Base-by-base conservation (phyloP, 2,797 vertebrate genomes). In the Poeciliopsis paucimaculata region DNA sequence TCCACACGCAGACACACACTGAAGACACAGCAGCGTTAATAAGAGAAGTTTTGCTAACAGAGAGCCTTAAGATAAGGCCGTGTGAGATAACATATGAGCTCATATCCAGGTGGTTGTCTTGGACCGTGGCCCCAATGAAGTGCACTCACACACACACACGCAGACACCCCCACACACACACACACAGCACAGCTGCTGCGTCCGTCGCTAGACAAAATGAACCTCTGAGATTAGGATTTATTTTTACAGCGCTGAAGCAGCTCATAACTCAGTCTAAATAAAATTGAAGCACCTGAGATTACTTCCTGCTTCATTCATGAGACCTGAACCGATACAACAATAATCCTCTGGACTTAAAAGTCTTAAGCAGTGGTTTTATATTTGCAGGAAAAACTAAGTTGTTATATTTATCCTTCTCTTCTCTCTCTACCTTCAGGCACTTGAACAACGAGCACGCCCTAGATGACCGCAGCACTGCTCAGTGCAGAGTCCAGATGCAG, bases 401-500 rank as follows among this genome's bases (percentile, higher is more conserved):
- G 47, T 55, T 43, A 53, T 47, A 84, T 79, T 72, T 70, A 77
- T 72, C 64, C 16, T 85, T 20, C 66, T 66, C 64, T 41, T 43
- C 39, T 26, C 3, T 60, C 73, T 51, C 72, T 55, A 49, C 20
- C 62, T 57, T 34, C 85, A 99, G 98, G 95, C 98, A 99, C 96
- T 97, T 99, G 96, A 99, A 99, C 93, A 99, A 96, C 28, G 98
- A 99, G 90, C 98, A 99, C 18, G 98, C 98, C 91, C 96, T 99
- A 86, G 98, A 99, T 23, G 98, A 99, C 96, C 97, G 98, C 90
- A 99, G 98, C 94, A 99, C 98, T 1, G 98, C 98, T 84, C 98
- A 99, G 95, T 99, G 98, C 93, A 94, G 98, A 90, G 98, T 99
- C 83, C 98, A 99, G 96, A 99, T 99, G 98, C 98, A 99, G 94